These are phyloP conservation scores for Lordiphosa collinella DNA, from an alignment of 1,140 invertebrate species.

Conservation along the genomic window DNA sequence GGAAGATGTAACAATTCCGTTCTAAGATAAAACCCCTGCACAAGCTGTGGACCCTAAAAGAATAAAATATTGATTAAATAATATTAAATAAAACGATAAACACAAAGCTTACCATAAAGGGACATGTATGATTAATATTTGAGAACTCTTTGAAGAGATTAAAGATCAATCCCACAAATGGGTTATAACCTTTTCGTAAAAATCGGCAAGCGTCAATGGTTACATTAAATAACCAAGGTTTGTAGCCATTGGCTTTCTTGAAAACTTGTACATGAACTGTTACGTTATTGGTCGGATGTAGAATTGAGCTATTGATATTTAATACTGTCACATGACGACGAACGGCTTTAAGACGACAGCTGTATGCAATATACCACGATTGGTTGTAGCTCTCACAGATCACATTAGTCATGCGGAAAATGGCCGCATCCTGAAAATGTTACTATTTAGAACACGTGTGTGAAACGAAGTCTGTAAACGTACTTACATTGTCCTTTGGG, in stretches of 20 bases:
- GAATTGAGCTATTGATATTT: slow-evolving; percentile 11
- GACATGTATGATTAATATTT: slow-evolving; percentile 26
- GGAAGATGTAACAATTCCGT: slow-evolving; percentile 6
- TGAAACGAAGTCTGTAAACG: no score
- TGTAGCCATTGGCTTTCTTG: slow-evolving; percentile 17
- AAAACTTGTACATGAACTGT: slow-evolving; percentile 3
- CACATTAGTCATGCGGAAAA: slow-evolving; percentile 17
- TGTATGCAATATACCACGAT: slow-evolving; percentile 14
- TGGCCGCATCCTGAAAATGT: slow-evolving; percentile 8
- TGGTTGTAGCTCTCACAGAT: slow-evolving; percentile 9
- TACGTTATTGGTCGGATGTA: not conserved
- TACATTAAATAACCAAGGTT: slow-evolving; percentile 14
- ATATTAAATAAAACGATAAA: not conserved
- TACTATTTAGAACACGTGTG: no score
- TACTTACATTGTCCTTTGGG: not conserved
- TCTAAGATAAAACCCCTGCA: slow-evolving; percentile 14
- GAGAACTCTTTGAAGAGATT: slow-evolving; percentile 4
- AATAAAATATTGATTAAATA: not conserved
- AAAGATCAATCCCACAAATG: not conserved
- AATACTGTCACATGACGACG: not conserved
- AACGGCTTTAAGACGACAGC: slow-evolving; percentile 18
- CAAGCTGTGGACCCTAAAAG: not conserved
- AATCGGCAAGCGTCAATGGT: slow-evolving; percentile 7
- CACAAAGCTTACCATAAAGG: slow-evolving; percentile 9
- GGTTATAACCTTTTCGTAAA: not conserved